Base-by-base conservation (phyloP, 2,113 vertebrate genomes). In the Aldabrachelys gigantea region DNA sequence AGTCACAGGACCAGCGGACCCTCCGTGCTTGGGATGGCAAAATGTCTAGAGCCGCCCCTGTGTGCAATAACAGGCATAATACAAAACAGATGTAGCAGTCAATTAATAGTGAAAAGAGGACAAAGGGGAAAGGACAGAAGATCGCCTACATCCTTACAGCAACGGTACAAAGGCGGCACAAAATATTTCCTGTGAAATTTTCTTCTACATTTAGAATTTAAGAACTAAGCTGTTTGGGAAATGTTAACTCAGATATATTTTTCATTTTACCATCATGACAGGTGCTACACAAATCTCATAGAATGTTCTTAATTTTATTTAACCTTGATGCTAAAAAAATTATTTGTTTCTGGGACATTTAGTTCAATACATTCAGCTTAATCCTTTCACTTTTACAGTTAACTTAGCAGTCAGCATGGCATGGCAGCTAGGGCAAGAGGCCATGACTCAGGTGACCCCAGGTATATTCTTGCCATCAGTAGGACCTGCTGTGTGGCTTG, bases 141-240 rank as follows among this genome's bases (percentile, higher is more conserved):
- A 17, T 8, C 1, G 11, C n/a, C 17, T 76, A 41, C 38, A 41
- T 41, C 38, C 38, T 25, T 44, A 75, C 38, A 76, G 72, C 11
- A 25, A 44, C 27, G 21, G 12, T 65, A 65, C 16, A 78, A 82
- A 90, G 59, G 44, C 72, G 62, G 90, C 13, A 95, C 91, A 95
- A 96, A 94, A 25, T n/a, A 79, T 53, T 92, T 96, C 95, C 91
- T 57, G 94, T 88, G 80, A 65, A 87, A 81, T 14, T 21, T 94
- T 52, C 92, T 95, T 92, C 95, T 93, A 89, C 53, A 80, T 44
- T 80, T 16, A 31, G 90, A 24, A 10, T 69, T 49, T n/a, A 92
- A 85, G 50, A 91, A 81, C 87, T 92, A 69, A 93, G 94, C 56
- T 62, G 82, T 47, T 27, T 57, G 78, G 41, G 21, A 57, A 81